Base-by-base conservation (phyloP, 1,140 invertebrate species). In the Alviniconcha marisindica region DNA sequence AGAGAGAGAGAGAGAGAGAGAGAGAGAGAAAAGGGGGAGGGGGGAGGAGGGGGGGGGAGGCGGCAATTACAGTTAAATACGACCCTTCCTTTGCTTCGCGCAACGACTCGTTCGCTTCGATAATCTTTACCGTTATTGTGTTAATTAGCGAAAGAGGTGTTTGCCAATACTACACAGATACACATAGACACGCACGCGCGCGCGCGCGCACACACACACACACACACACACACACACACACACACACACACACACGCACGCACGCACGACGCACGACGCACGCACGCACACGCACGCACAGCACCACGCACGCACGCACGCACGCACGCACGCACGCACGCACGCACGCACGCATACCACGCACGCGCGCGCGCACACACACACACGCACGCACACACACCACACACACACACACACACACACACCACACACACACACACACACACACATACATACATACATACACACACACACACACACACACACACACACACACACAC, bases 391-490 rank as follows among this genome's bases (percentile, higher is more conserved):
- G n/a, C 24, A 33, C 63, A 69, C 33, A 28, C 63, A 69, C 63
- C 33, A 69, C 63, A 69, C 33, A 69, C 24, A 69, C 33, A 28
- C 63, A 28, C 63, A 36, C 15, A 36, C 38, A 33, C 18, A 36
- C 69, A 33, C 15, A 73, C n/a, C 15, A 36, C 33, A 44, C 33
- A 14, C 69, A 14, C 15, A 73, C 15, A 36, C 69, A 36, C 69
- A 73, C 38, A 73, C 69, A 38, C 31, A 73, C 14, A 36, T 31
- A 73, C 69, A 69, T 28, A 69, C 66, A 69, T 2, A 69, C 66
- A 69, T 2, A 69, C 66, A 69, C 33, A 69, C 33, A 69, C 66
- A 69, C 2, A 2, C 66, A 36, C 2, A 69, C 66, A 69, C 66
- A 31, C 10, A n/a, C 33, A 69, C 33, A 69, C 10, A 38, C 69